phyloP scores from a whole-genome alignment of 2,113 vertebrate species.

The Melanerpes aurifrons region DNA sequence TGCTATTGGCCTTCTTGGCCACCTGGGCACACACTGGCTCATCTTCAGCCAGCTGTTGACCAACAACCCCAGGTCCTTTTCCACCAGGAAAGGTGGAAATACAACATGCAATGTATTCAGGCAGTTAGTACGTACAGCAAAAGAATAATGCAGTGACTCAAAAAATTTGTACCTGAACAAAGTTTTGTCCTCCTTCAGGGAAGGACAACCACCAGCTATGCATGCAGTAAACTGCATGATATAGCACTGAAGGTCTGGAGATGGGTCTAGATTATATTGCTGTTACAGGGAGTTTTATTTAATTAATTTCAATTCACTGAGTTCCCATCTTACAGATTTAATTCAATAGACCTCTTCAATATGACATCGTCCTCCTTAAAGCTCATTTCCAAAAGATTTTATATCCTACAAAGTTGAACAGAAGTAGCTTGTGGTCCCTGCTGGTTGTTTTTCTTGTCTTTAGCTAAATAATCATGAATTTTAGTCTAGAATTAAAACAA shows the following conservation, averaged over 20 bases:
- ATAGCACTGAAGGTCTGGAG: background rate
- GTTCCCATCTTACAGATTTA: background rate
- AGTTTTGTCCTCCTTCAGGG: background rate
- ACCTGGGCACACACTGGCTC: too few species aligned
- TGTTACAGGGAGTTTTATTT: background rate
- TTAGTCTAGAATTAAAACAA: background rate
- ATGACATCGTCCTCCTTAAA: background rate
- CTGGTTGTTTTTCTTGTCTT: background rate
- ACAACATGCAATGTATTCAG: background rate
- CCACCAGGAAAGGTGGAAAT: too few species aligned
- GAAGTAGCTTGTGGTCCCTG: background rate
- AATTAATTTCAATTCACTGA: conserved; percentile 18
- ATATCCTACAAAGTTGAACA: background rate
- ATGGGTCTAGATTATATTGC: background rate
- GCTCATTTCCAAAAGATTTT: background rate
- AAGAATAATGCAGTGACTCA: conserved; percentile 22
- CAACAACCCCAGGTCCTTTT: too few species aligned
- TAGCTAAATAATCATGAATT: background rate
- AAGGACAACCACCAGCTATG: background rate
- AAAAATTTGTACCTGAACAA: background rate
- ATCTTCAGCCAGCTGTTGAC: too few species aligned
- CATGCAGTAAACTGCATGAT: background rate
- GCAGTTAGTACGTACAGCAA: background rate
- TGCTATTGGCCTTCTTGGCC: too few species aligned
- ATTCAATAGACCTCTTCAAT: background rate